phyloP scores from a whole-genome alignment of 1,140 invertebrate genomes.

The Zaprionus lachaisei region DNA sequence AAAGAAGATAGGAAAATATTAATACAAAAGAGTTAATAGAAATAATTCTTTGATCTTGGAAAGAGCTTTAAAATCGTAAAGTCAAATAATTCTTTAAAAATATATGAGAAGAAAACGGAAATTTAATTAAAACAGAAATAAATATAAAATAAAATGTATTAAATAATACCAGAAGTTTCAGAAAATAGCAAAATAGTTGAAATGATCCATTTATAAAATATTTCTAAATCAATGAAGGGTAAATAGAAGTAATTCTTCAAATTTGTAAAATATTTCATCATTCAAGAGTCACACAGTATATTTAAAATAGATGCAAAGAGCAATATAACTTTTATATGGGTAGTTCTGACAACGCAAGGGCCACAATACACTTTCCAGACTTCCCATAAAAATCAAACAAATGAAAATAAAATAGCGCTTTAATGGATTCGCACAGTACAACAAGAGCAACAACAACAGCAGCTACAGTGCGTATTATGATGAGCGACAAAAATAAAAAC shows the following conservation, averaged over 20 bases:
- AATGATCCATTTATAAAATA: too few relatives aligned
- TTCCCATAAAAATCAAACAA: slow-evolving; percentile 20
- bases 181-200: too few relatives aligned
- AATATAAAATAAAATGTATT: too few relatives aligned
- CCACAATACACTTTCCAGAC: background rate
- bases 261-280: background rate
- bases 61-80: too few relatives aligned
- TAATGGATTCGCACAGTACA: background rate
- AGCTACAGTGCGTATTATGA: slow-evolving; percentile 20
- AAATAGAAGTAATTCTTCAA: background rate
- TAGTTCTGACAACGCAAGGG: background rate
- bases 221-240: too few relatives aligned
- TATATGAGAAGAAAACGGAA: too few relatives aligned
- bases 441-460: slow-evolving; percentile 14
- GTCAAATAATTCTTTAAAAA: too few relatives aligned
- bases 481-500: slow-evolving; percentile 42
- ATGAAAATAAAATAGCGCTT: slow-evolving; percentile 16
- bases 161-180: too few relatives aligned
- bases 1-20: background rate
- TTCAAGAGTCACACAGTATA: background rate
- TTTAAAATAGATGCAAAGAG: background rate
- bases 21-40: too few relatives aligned
- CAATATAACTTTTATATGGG: background rate
- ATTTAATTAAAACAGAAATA: too few relatives aligned
- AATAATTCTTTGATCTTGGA: too few relatives aligned